Conservation (phyloP, 1,140 invertebrate species). For the Diorhabda carinulata region DNA sequence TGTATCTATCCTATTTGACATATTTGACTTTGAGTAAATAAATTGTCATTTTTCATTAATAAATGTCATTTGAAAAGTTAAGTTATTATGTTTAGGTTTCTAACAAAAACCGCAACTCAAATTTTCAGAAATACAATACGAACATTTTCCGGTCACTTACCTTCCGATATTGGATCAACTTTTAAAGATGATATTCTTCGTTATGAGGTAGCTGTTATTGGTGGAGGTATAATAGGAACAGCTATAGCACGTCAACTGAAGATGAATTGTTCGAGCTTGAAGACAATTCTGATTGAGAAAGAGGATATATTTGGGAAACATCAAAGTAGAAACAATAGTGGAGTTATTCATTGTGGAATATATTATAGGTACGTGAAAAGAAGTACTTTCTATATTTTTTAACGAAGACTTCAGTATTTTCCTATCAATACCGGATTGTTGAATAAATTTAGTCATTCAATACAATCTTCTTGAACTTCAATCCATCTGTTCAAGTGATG, state of each 20-base stretch:
- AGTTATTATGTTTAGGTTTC: neutral
- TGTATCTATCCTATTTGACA: too few species aligned
- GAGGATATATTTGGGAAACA: slow-evolving; percentile 81
- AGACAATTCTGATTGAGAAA: slow-evolving; percentile 90
- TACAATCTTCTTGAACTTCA: neutral
- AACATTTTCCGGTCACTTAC: neutral
- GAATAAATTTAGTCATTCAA: neutral
- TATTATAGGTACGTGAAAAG: slow-evolving; percentile 72
- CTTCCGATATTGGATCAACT: neutral
- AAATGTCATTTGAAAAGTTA: neutral
- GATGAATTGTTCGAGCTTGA: slow-evolving; percentile 70
- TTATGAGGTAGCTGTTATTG: slow-evolving; percentile 90
- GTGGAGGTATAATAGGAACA: slow-evolving; percentile 94
- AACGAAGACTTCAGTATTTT: neutral
- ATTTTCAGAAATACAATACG: neutral
- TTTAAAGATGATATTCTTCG: slow-evolving; percentile 11
- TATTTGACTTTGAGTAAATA: too few species aligned
- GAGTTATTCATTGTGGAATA: slow-evolving; percentile 65
- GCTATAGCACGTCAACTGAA: slow-evolving; percentile 89
- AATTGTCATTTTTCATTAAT: neutral
- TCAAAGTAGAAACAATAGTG: slow-evolving; percentile 95
- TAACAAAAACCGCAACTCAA: neutral
- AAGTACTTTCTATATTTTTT: neutral
- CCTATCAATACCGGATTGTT: neutral
- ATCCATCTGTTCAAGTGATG: neutral